Percentiles rank a stretch among this genome's conserved stretches.
Conservation (phyloP, 2,113 vertebrate species). For the Hucho hucho region DNA sequence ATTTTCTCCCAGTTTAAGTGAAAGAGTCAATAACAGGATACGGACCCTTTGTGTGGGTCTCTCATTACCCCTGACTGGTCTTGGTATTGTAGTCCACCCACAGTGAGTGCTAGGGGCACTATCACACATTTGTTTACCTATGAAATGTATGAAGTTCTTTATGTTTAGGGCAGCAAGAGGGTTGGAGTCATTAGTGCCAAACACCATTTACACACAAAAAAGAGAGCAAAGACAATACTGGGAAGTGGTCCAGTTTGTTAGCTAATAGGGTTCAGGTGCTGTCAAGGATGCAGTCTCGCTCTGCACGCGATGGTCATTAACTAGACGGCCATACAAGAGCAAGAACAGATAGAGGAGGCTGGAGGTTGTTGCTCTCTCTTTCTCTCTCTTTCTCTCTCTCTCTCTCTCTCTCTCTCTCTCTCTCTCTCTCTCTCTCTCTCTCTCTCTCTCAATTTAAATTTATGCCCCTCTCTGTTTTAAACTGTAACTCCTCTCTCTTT, state of each 20-base stretch:
- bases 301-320: conserved; percentile 51
- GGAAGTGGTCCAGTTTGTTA: conserved; percentile 46
- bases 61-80: not conserved
- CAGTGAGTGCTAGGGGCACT: not conserved
- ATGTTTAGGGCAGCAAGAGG: not conserved
- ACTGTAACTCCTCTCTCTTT: not conserved
- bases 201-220: conserved; percentile 24
- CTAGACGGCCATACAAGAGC: conserved; percentile 22
- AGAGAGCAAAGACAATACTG: conserved; percentile 17
- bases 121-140: conserved; percentile 1
- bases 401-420: not conserved
- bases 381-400: not conserved
- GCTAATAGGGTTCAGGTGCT: conserved; percentile 51
- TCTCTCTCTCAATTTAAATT: conserved; percentile 12
- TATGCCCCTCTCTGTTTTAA: not conserved
- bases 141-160: conserved; percentile 30
- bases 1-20: no score
- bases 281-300: conserved; percentile 31
- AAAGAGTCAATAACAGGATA: not conserved
- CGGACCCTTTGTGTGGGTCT: not conserved
- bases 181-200: conserved; percentile 14
- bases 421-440: not conserved
- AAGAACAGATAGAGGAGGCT: not conserved
- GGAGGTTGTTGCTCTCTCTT: not conserved
- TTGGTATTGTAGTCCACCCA: not conserved